These are phyloP conservation scores for Philypnodon macrostomus DNA, from an alignment of 2,797 vertebrate genomes.

Conservation along the genomic window DNA sequence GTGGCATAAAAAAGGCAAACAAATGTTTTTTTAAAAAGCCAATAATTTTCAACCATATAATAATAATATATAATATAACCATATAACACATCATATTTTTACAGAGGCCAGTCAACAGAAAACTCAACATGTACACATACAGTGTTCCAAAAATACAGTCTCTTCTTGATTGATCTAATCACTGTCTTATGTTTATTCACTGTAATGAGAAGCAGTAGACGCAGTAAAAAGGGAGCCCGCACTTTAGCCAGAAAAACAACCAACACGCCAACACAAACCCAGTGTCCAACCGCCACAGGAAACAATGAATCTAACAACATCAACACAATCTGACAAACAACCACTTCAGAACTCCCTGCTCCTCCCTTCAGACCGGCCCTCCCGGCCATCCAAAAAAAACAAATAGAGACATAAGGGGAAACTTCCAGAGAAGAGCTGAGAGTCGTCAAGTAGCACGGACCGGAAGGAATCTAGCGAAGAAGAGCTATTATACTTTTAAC, in stretches of 20 bases:
- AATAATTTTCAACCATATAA: too few relatives aligned
- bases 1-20: too few relatives aligned
- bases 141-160: not conserved
- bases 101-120: too few relatives aligned
- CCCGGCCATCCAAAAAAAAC: constrained; percentile 40
- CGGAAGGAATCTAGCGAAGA: constrained; percentile 46
- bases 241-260: constrained; percentile 71
- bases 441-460: constrained; percentile 37
- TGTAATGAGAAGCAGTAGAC: constrained; percentile 74
- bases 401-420: constrained; percentile 35
- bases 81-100: too few relatives aligned
- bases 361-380: constrained; percentile 45
- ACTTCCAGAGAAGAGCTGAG: constrained; percentile 32
- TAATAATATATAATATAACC: too few relatives aligned
- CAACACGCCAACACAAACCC: constrained; percentile 75
- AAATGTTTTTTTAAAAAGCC: too few relatives aligned
- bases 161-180: constrained; percentile 50
- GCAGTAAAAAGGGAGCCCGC: constrained; percentile 37
- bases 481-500: too few relatives aligned
- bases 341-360: constrained; percentile 58
- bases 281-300: constrained; percentile 72
- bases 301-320: constrained; percentile 79
- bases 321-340: constrained; percentile 76
- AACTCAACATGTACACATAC: too few relatives aligned
- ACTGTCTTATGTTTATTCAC: constrained; percentile 65